phyloP scores from a whole-genome alignment of 2,888 invertebrate species.

The Cephus nigrinus region DNA sequence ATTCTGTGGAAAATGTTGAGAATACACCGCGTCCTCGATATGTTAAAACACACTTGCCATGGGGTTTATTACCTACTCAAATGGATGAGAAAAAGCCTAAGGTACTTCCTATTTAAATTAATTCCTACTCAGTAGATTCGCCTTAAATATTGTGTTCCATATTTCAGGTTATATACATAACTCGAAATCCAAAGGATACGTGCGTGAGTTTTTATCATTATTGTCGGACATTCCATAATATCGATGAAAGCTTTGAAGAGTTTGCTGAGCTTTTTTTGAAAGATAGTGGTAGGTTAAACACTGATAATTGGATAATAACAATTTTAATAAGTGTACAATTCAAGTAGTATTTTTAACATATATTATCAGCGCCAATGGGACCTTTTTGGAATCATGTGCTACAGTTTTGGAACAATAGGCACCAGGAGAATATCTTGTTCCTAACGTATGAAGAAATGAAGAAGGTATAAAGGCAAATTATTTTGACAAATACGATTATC shows the following conservation, averaged over 20 bases:
- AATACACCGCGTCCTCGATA: constrained; percentile 78
- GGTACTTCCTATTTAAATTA: constrained; percentile 63
- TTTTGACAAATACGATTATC: constrained; percentile 6
- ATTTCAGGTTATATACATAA: constrained; percentile 83
- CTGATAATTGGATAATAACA: background rate
- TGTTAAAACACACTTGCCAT: constrained; percentile 81
- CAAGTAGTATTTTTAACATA: constrained; percentile 73
- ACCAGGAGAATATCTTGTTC: constrained; percentile 70
- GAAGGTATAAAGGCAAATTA: constrained; percentile 47
- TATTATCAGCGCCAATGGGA: constrained; percentile 50
- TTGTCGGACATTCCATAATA: constrained; percentile 77
- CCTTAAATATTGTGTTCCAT: background rate
- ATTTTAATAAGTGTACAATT: constrained; percentile 62
- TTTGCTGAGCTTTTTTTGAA: constrained; percentile 80
- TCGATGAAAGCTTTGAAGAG: constrained; percentile 75
- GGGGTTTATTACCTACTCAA: constrained; percentile 75
- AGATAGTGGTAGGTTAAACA: constrained; percentile 72
- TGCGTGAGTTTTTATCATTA: constrained; percentile 91
- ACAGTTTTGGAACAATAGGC: constrained; percentile 65
- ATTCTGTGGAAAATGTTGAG: constrained; percentile 79
- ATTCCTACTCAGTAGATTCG: constrained; percentile 8
- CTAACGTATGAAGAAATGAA: constrained; percentile 73
- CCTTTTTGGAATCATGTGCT: constrained; percentile 64
- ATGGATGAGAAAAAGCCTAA: constrained; percentile 74
- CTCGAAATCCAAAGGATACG: constrained; percentile 91